Base-by-base conservation (phyloP, 2,113 vertebrate species). In the Cyphomyrus discorhynchus region DNA sequence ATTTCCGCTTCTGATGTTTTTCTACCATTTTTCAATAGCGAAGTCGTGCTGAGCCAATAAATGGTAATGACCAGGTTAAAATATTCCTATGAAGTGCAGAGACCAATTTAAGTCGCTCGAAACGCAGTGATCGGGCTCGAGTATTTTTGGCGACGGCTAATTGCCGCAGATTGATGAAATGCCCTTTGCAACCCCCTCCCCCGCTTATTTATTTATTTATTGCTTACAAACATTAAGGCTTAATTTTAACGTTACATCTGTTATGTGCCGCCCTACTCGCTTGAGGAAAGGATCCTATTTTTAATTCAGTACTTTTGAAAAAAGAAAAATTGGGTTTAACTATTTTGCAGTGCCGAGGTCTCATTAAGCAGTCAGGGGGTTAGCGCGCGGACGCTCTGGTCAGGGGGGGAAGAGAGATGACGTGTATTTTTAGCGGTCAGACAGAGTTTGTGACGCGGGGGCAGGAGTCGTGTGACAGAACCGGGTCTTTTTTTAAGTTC, bases 31-130 rank as follows among this genome's bases (percentile, higher is more conserved):
- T 87, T 53, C 85, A 53, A 50, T 53, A 21, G 49, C 35, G 49
- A 56, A 87, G 85, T 53, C 85, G 19, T 87, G 27, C 49, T 84
- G 50, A 86, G 49, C 85, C 85, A 87, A 53, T 87, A 53, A 52
- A 87, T 87, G 85, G 49, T 87, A 87, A 87, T 87, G 85, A 87
- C 27, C 85, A 87, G 85, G 85, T 87, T 87, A 53, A 53, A 87
- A 87, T 87, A 87, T 35, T 56, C 85, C 85, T 53, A 53, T 52
- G 85, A 87, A 53, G 85, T 52, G 50, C 27, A 87, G 85, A 87
- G 47, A 84, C 82, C 82, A 84, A 84, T 84, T 84, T 84, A 84
- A 84, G 24, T 47, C 3, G 42, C 39, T 45, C 39, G 35, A 50
- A 86, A 87, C 27, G 27, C 85, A 87, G 13, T 53, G 47, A 27